phyloP scores from a whole-genome alignment of 2,113 vertebrate species.

The Bucco capensis region DNA sequence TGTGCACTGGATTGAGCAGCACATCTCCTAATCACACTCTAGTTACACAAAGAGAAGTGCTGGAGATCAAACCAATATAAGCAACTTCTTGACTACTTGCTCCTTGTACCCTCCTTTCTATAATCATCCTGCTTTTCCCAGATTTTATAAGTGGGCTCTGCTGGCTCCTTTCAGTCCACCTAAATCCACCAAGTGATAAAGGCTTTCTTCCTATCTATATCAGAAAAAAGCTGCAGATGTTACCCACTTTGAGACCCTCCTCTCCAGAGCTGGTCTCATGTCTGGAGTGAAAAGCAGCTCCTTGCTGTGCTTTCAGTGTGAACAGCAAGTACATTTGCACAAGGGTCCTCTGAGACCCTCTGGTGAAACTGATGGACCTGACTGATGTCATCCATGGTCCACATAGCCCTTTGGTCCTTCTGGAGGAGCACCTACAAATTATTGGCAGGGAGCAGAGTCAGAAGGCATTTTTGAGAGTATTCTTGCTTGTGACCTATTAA shows the following conservation, averaged over 20 bases:
- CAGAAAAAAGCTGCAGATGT: neutral
- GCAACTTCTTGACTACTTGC: neutral
- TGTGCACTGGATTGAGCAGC: neutral
- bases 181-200: neutral
- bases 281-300: no score
- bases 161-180: neutral
- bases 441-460: neutral
- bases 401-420: neutral
- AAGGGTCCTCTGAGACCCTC: no score
- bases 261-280: neutral
- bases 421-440: neutral
- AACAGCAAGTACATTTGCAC: no score
- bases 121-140: neutral
- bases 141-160: neutral
- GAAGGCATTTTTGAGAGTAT: neutral
- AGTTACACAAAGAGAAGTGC: neutral
- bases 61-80: neutral
- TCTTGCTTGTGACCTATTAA: neutral
- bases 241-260: neutral
- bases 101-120: neutral
- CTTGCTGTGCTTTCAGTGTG: neutral
- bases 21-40: neutral
- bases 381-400: neutral
- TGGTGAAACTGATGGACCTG: neutral
- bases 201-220: no score